Conservation (phyloP, 1,140 invertebrate genomes). For the Drosophila biarmipes region DNA sequence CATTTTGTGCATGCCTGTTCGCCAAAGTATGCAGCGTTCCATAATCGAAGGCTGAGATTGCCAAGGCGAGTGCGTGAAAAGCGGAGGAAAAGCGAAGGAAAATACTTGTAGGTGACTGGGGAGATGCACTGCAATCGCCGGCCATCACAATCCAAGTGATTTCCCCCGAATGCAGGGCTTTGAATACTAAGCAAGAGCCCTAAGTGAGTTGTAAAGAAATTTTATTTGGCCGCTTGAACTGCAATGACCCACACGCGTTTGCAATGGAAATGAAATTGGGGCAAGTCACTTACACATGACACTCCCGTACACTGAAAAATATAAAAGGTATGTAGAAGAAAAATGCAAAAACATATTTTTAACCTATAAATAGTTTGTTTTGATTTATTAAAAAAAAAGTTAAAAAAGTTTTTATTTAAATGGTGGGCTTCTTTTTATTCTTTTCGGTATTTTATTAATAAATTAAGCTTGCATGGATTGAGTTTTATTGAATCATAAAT, state of each 20-base stretch:
- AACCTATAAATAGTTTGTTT: too few relatives aligned
- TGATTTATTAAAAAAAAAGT: too few relatives aligned
- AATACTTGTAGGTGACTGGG: constrained; percentile 13
- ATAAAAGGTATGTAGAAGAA: background rate
- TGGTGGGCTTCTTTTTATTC: too few relatives aligned
- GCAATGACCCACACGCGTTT: constrained; percentile 27
- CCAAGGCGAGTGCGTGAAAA: constrained; percentile 13
- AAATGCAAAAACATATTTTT: background rate
- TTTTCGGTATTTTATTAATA: too few relatives aligned
- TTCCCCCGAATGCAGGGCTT: constrained; percentile 8
- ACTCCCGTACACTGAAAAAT: background rate
- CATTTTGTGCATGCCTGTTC: constrained; percentile 61
- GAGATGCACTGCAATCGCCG: constrained; percentile 26
- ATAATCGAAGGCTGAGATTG: constrained; percentile 67
- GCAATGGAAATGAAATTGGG: constrained; percentile 17
- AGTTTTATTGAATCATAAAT: background rate
- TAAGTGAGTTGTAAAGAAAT: constrained; percentile 40
- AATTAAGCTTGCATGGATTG: too few relatives aligned
- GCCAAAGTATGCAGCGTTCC: constrained; percentile 57
- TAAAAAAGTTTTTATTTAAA: too few relatives aligned
- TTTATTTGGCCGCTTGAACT: constrained; percentile 34
- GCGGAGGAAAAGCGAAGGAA: constrained; percentile 11
- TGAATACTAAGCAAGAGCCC: constrained; percentile 29
- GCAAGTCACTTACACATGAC: constrained; percentile 6
- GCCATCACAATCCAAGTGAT: constrained; percentile 2